A percentile compares a stretch with the other conserved stretches of the same genome.
Evolutionary conservation across 2,113 vertebrate species (phyloP).

Genomic region (Irena cyanogastra): DNA sequence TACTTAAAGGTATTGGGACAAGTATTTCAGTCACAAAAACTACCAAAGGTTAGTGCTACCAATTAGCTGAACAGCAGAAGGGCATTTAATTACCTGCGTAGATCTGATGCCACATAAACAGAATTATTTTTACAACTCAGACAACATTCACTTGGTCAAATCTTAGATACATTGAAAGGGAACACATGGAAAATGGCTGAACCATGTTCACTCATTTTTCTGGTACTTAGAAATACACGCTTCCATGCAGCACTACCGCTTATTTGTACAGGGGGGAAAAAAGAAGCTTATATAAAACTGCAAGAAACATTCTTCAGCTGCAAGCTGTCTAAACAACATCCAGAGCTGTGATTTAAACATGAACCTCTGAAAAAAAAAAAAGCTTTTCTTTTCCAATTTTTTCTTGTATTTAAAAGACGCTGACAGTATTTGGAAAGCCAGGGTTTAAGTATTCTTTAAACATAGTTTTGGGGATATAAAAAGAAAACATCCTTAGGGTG

Average conservation of each 20-base stretch:
- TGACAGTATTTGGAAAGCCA: background rate
- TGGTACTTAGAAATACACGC: background rate
- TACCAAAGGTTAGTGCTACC: background rate
- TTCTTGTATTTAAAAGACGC: background rate
- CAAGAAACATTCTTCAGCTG: constrained; percentile 32
- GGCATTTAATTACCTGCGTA: background rate
- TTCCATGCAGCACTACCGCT: background rate
- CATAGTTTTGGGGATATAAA: background rate
- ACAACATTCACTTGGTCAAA: background rate
- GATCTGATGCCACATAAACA: background rate
- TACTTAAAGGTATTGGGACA: background rate
- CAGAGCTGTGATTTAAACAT: background rate
- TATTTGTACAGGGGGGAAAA: background rate
- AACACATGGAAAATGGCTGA: background rate
- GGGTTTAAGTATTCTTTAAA: background rate
- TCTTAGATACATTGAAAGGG: background rate
- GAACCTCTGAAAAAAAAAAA: background rate
- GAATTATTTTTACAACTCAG: background rate
- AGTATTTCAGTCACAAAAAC: background rate
- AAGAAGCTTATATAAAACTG: background rate
- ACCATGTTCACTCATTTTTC: background rate
- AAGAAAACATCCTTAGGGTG: background rate
- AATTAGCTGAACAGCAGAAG: background rate
- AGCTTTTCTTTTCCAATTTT: background rate
- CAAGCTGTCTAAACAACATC: constrained; percentile 43